Conservation (phyloP, 2,797 vertebrate species). For the Peromyscus aztecus region DNA sequence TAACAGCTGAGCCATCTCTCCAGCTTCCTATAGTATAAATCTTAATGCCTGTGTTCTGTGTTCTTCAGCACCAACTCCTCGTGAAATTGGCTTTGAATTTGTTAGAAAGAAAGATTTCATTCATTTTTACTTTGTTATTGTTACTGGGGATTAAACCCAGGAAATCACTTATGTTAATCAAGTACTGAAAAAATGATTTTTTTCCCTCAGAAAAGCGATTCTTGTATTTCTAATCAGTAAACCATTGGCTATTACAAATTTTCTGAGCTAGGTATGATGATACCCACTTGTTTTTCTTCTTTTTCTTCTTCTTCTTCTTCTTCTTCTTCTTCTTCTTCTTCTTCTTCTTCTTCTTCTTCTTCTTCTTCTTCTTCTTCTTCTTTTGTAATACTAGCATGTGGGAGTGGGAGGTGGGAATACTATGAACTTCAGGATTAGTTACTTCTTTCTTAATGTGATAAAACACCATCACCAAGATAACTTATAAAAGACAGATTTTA, state of each 20-base stretch:
- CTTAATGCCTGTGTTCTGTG: background rate
- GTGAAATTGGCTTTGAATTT: slow-evolving; percentile 27
- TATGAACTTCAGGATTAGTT: background rate
- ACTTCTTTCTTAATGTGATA: background rate
- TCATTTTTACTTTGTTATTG: background rate
- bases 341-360: too few relatives aligned
- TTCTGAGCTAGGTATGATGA: background rate
- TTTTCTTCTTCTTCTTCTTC: too few relatives aligned
- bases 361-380: too few relatives aligned
- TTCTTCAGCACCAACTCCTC: background rate
- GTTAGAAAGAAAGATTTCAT: background rate
- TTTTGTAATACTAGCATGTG: too few relatives aligned
- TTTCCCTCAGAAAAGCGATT: background rate
- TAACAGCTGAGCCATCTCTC: background rate
- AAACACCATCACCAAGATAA: background rate
- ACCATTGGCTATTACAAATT: background rate
- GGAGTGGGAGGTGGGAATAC: background rate
- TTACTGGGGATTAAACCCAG: background rate
- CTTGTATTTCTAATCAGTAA: background rate
- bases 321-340: too few relatives aligned
- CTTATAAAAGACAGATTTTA: background rate
- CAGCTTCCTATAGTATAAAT: background rate
- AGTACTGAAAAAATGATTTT: background rate
- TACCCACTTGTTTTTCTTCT: too few relatives aligned
- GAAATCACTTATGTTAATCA: background rate